Evolutionary conservation across 2,797 vertebrate genomes (phyloP).

Genomic region (Phaenicophaeus curvirostris): DNA sequence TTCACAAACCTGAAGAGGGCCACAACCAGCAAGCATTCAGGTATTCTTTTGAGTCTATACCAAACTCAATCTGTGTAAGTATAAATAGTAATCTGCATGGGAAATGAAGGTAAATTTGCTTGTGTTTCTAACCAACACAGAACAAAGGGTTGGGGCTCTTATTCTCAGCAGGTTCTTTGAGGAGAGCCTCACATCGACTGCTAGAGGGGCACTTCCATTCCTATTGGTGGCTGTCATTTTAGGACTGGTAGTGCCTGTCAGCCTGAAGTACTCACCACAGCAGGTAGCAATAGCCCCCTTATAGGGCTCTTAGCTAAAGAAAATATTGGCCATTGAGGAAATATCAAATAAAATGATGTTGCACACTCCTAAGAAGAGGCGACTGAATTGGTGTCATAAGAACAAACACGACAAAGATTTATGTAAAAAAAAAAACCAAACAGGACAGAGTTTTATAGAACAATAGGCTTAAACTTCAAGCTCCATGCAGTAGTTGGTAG

Average conservation of each 20-base stretch:
- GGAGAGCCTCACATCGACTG: neutral
- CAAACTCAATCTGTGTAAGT: neutral
- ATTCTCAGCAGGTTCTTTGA: neutral
- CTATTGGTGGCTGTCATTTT: neutral
- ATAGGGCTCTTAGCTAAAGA: neutral
- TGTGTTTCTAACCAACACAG: neutral
- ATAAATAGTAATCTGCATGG: neutral
- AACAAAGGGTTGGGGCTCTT: accelerated
- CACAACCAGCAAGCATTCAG: neutral
- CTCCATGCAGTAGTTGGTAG: neutral
- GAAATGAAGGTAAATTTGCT: neutral
- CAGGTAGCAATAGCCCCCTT: neutral
- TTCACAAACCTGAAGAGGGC: neutral
- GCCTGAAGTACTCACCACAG: neutral
- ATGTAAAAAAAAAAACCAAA: neutral
- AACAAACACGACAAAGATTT: neutral
- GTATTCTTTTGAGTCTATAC: neutral
- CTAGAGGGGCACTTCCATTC: neutral
- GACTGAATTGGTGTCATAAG: neutral
- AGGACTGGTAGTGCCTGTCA: neutral
- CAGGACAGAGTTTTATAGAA: neutral
- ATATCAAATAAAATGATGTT: neutral
- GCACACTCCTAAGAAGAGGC: neutral
- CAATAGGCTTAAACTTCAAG: neutral
- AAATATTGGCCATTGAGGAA: neutral